phyloP scores from a whole-genome alignment of 2,113 vertebrate genomes.

The Cygnus buccinator region DNA sequence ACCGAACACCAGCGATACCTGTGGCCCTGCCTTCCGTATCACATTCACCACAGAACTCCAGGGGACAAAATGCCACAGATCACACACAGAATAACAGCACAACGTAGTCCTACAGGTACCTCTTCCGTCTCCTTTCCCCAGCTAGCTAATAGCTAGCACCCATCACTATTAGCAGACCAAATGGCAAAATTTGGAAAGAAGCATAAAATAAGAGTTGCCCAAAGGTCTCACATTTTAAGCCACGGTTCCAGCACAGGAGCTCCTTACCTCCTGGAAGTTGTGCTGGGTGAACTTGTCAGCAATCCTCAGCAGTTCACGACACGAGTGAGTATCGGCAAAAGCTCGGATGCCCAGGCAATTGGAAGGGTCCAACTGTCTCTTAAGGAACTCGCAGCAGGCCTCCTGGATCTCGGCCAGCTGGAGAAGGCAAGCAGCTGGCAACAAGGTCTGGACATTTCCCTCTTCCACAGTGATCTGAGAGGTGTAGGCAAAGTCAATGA shows the following conservation, averaged over 20 bases:
- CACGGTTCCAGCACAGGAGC: not conserved
- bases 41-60: not conserved
- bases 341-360: slow-evolving; percentile 98
- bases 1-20: not conserved
- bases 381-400: slow-evolving; percentile 97
- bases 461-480: slow-evolving; percentile 99
- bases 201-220: not conserved
- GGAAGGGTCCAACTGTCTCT: slow-evolving; percentile 96
- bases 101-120: not conserved
- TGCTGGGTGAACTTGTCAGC: slow-evolving; percentile 99
- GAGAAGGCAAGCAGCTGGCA: slow-evolving; percentile 95
- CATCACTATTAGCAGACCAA: not conserved
- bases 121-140: not conserved
- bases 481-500: slow-evolving; percentile 98
- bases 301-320: slow-evolving; percentile 93
- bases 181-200: not conserved
- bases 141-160: not conserved
- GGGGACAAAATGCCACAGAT: not conserved
- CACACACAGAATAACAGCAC: not conserved
- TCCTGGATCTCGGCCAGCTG: slow-evolving; percentile 99
- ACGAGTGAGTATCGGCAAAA: slow-evolving; percentile 98
- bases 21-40: fast-evolving
- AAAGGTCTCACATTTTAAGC: not conserved
- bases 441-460: slow-evolving; percentile 95
- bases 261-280: slow-evolving; percentile 96